Evolutionary conservation across 2,888 invertebrate species (phyloP), one percentile per base, ranked within the genome.

Genomic region (Seira sanloemensis): DNA sequence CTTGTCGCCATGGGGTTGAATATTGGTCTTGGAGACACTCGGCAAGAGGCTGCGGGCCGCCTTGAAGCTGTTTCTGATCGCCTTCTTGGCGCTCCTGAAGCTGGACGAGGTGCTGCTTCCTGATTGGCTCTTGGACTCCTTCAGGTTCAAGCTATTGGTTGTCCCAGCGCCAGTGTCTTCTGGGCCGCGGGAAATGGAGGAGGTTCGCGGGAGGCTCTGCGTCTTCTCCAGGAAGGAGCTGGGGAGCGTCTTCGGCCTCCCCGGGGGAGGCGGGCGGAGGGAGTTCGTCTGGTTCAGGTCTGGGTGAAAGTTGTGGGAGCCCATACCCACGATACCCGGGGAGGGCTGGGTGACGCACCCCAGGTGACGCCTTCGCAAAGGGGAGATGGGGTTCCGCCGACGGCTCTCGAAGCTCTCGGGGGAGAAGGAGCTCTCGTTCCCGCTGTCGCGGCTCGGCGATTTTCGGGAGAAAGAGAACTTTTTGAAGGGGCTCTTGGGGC

Each of bases 291-390:
- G n/a, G n/a, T n/a, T n/a, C n/a, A n/a, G n/a, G n/a, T n/a, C n/a
- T n/a, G n/a, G n/a, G n/a, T 46, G 12, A 46, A 7, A 46, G 12
- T 9, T 46, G 46, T 46, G 7, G 46, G 12, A 46, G 9, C 46
- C 12, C 12, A 9, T 7, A 7, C 46, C 9, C 9, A 12, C 12
- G 46, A 46, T 12, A 9, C 12, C 46, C 46, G 12, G 12, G 12
- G 9, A 46, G 46, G 5, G 46, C 46, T 12, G 7, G 5, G 5
- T 9, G 46, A 46, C 7, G 71, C 75, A 81, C 54, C 82, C 86
- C 12, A 58, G 67, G 27, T 83, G 84, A 69, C 83, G n/a, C 27
- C 78, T 84, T 16, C 86, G 69, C 25, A 76, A 46, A 16, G 86
- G 77, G 7, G 86, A 84, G 19, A 68, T 73, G 12, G 37, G 65